A percentile compares a stretch with the other conserved stretches of the same genome.
Evolutionary conservation across 2,113 vertebrate species (phyloP).

Genomic region (Arizona elegans): DNA sequence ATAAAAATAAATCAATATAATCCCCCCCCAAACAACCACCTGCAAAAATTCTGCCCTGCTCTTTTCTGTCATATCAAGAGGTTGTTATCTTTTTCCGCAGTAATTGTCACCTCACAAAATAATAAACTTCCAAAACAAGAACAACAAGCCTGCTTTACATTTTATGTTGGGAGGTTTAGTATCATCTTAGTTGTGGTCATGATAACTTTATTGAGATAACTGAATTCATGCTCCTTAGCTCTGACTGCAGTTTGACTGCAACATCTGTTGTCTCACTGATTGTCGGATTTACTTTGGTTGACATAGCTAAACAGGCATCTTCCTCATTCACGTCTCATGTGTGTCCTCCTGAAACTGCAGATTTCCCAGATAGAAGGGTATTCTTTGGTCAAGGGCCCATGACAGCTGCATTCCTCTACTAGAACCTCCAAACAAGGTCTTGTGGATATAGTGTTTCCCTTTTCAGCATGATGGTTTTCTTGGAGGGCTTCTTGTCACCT

Average conservation of each 20-base stretch:
- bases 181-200: neutral
- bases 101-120: neutral
- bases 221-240: neutral
- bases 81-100: neutral
- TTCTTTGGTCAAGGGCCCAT: neutral
- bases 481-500: too few relatives aligned
- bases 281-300: neutral
- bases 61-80: neutral
- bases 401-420: neutral
- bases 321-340: neutral
- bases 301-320: neutral
- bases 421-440: neutral
- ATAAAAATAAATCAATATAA: neutral
- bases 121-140: neutral
- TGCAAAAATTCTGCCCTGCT: neutral
- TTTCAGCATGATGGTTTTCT: neutral
- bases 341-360: neutral
- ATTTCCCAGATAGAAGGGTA: neutral
- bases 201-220: neutral
- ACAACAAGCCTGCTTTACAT: neutral
- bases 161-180: neutral
- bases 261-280: neutral
- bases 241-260: neutral
- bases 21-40: neutral
- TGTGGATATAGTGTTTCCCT: neutral